Conservation (phyloP, 2,797 vertebrate genomes). For the Octomys mimax region DNA sequence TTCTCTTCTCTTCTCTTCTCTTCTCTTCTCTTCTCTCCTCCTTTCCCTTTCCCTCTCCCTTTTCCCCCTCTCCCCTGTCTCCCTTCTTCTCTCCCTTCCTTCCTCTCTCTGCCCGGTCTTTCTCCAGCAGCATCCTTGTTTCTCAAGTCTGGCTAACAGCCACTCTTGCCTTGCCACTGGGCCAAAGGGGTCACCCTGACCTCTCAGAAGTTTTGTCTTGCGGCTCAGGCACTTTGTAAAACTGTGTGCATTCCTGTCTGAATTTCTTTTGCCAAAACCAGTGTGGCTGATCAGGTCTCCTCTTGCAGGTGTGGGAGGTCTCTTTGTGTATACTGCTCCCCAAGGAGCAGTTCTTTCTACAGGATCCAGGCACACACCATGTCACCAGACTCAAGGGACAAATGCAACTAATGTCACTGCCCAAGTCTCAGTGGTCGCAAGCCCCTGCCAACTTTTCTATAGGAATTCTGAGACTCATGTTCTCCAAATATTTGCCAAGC, state of each 20-base stretch:
- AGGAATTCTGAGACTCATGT: not conserved
- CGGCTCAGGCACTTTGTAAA: not conserved
- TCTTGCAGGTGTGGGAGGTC: not conserved
- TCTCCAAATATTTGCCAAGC: not conserved
- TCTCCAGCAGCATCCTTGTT: not conserved
- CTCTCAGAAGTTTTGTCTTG: not conserved
- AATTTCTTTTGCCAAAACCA: not conserved
- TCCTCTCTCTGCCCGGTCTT: not conserved
- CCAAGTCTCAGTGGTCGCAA: not conserved
- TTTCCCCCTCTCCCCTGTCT: not conserved
- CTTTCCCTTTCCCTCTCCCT: not conserved
- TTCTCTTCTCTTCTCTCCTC: too few relatives aligned
- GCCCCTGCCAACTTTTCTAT: not conserved
- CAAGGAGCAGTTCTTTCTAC: not conserved
- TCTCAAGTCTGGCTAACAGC: not conserved
- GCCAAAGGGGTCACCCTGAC: not conserved
- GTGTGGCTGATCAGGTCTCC: not conserved
- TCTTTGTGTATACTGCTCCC: not conserved
- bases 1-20: not conserved
- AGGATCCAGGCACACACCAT: accelerated
- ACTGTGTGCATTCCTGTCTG: not conserved
- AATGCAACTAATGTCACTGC: not conserved
- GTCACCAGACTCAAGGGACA: not conserved
- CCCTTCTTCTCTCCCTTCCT: not conserved
- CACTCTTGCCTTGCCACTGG: too few relatives aligned